These are phyloP conservation scores for Phyllotis vaccarum DNA, from an alignment of 2,797 vertebrate genomes.

Conservation along the genomic window DNA sequence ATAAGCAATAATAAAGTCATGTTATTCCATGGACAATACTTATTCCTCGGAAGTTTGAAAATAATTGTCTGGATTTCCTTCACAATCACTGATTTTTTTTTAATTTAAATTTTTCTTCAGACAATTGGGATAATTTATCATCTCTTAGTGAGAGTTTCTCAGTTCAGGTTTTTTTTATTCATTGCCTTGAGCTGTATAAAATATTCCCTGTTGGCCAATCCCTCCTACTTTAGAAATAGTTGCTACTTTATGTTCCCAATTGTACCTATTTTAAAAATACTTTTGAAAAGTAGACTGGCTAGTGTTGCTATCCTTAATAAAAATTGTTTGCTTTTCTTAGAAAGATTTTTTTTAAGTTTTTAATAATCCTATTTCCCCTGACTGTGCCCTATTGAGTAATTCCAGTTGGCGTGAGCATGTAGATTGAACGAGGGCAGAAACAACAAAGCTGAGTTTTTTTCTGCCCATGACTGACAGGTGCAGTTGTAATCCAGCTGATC, in stretches of 20 bases:
- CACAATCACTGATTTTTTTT: not conserved
- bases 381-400: not conserved
- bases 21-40: not conserved
- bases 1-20: not conserved
- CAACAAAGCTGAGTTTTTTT: not conserved
- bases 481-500: not conserved
- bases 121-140: not conserved
- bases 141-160: not conserved
- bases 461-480: not conserved
- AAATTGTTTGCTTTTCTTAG: not conserved
- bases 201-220: not conserved
- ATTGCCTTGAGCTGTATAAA: not conserved
- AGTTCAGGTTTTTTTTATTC: not conserved
- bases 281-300: not conserved
- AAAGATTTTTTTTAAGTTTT: not conserved
- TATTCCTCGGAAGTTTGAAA: not conserved
- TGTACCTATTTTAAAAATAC: not conserved
- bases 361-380: not conserved
- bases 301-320: not conserved
- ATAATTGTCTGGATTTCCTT: constrained; percentile 35
- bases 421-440: not conserved
- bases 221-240: not conserved
- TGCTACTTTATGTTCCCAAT: not conserved
- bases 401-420: not conserved
- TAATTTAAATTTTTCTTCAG: not conserved